A percentile compares a stretch with the other conserved stretches of the same genome.
These are phyloP conservation scores for Tholera decimalis DNA, from an alignment of 2,888 invertebrate genomes.

Conservation along the genomic window DNA sequence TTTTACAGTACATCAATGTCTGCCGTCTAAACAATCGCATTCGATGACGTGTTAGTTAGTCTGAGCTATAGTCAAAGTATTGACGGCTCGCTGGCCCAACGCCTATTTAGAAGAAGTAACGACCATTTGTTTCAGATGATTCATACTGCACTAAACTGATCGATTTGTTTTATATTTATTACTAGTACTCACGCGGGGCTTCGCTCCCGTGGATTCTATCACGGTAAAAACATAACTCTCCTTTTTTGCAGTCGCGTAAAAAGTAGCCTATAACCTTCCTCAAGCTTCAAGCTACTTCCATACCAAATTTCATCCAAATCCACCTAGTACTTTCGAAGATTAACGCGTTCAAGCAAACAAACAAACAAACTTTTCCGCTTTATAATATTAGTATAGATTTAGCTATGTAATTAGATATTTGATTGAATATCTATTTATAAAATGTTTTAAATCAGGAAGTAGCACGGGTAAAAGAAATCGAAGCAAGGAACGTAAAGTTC, in stretches of 20 bases:
- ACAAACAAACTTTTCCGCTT: no score
- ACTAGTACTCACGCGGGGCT: no score
- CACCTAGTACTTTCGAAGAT: no score
- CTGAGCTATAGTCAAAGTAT: conserved; percentile 26
- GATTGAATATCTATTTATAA: conserved; percentile 22
- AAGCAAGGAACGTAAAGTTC: not conserved
- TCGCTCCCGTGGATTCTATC: no score
- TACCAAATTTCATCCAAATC: no score
- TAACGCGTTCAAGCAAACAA: no score
- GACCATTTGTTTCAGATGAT: conserved; percentile 36
- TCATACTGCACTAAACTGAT: conserved; percentile 28
- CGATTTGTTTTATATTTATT: conserved; percentile 12
- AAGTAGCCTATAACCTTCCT: no score
- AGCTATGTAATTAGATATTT: conserved; percentile 30
- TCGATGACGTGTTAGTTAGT: conserved; percentile 32
- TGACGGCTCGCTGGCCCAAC: conserved; percentile 55
- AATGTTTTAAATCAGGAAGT: conserved; percentile 18
- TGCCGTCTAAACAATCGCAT: conserved; percentile 37
- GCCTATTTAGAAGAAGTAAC: conserved; percentile 28
- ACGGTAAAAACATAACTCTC: no score
- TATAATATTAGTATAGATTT: no score
- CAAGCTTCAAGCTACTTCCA: no score
- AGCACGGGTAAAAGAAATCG: not conserved
- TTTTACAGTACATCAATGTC: not conserved
- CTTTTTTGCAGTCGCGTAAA: no score